Conservation (phyloP, 2,888 invertebrate species). For the Cinara cedri region DNA sequence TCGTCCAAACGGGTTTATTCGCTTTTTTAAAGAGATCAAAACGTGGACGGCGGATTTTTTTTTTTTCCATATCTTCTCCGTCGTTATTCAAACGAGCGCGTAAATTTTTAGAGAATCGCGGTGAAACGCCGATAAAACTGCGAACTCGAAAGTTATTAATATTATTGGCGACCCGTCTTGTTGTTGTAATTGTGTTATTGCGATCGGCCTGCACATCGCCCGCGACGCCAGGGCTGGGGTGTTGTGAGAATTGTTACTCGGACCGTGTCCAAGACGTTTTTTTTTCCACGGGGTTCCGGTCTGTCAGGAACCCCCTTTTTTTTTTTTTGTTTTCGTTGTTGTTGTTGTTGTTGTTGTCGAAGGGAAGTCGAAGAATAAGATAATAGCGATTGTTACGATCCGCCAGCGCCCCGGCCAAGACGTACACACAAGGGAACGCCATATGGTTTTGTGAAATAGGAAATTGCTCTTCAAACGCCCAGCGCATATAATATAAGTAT, state of each 20-base stretch:
- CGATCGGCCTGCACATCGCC: not conserved
- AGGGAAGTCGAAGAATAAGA: conserved; percentile 55
- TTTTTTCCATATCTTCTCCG: not conserved
- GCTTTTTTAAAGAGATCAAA: conserved; percentile 25
- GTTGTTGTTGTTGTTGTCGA: no score
- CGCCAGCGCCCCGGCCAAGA: conserved; percentile 35
- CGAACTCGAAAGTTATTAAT: not conserved
- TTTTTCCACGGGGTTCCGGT: conserved; percentile 51
- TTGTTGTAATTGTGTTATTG: not conserved
- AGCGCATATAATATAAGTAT: not conserved
- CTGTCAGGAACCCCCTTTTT: conserved; percentile 51
- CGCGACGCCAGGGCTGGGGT: conserved; percentile 16
- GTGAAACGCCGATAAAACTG: not conserved
- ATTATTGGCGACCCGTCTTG: conserved; percentile 8
- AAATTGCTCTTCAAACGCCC: conserved; percentile 57
- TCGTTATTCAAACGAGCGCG: not conserved
- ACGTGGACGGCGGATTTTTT: not conserved
- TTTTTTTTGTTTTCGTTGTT: no score
- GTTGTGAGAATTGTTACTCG: conserved; percentile 54
- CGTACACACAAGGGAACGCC: conserved; percentile 39
- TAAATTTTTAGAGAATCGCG: not conserved
- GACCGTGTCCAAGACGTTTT: conserved; percentile 53
- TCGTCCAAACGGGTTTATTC: conserved; percentile 13
- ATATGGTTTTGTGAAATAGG: conserved; percentile 57
- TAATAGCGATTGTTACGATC: conserved; percentile 55